Base-by-base conservation (phyloP, 2,797 vertebrate genomes). In the Triplophysa yarkandensis region DNA sequence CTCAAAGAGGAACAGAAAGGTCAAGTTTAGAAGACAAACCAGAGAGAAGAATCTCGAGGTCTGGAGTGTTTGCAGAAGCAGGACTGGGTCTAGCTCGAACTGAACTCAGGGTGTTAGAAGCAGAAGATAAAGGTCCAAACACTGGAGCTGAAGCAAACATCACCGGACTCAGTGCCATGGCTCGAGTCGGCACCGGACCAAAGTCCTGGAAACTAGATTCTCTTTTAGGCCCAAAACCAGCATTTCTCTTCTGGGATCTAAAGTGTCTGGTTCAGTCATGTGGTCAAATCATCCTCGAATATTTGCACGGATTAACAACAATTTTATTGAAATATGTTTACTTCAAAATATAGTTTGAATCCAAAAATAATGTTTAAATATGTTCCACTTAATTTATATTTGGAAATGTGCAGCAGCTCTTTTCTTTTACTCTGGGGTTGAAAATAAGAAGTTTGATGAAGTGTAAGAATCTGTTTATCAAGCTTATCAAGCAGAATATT, bases 191-290 rank as follows among this genome's bases (percentile, higher is more conserved):
- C 30, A 82, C 82, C 39, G 78, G n/a, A 14, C 80, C 80, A 75
- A 76, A 36, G 0, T 83, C 0, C 64, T 84, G 62, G 83, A 81
- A 8, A 80, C 74, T 0, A 80, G 83, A 6, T 0, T 82, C 14
- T 9, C 23, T 0, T 0, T 77, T 1, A 80, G 79, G 3, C 0
- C 0, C 0, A 74, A 0, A 21, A 6, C 46, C 0, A 19, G 75
- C 0, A 0, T 79, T 27, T 66, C 63, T 19, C 0, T 82, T 2
- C 34, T 82, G 0, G 83, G 78, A 13, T 52, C 50, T 0, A 23
- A 52, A 25, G 21, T 52, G 1, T 10, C 21, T 4, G 23, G 50
- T 52, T 52, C 50, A 73, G 39, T 73, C 19, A 48, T 58, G 54
- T 50, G 48, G 50, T 44, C 34, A 61, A 46, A 54, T 64, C 8